phyloP scores from a whole-genome alignment of 2,797 vertebrate species.

The Fratercula arctica region DNA sequence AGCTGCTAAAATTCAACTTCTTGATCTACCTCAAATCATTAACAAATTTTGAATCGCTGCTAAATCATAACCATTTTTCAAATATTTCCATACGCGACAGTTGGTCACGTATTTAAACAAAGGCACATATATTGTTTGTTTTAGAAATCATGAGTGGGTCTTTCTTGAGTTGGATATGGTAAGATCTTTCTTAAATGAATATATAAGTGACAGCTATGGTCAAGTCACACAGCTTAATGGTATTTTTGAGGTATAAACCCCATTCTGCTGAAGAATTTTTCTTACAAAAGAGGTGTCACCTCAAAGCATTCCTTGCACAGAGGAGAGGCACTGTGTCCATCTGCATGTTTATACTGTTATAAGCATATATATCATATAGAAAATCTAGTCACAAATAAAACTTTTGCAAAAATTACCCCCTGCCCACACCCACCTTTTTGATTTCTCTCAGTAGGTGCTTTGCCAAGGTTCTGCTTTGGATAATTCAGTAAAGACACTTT shows the following conservation, averaged over 20 bases:
- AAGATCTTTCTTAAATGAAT: neutral
- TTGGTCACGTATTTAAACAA: neutral
- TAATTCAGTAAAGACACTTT: conserved; percentile 61
- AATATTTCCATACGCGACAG: neutral
- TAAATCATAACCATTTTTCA: neutral
- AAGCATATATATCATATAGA: neutral
- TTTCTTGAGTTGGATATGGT: neutral
- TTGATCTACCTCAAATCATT: neutral
- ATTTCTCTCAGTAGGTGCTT: conserved; percentile 24
- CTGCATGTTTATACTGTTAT: neutral
- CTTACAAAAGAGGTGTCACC: neutral
- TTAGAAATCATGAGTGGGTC: neutral
- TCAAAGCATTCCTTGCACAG: neutral
- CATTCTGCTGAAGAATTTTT: neutral
- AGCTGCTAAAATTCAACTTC: neutral
- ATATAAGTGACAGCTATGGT: neutral
- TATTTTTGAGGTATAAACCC: neutral
- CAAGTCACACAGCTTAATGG: neutral
- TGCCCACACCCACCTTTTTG: conserved; percentile 46
- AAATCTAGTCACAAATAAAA: neutral
- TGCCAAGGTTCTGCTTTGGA: conserved; percentile 24
- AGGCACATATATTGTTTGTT: neutral
- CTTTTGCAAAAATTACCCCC: neutral
- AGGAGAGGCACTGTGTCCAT: neutral
- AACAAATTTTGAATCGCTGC: neutral